Evolutionary conservation across 2,113 vertebrate genomes (phyloP).

Genomic region (Ellobius talpinus): DNA sequence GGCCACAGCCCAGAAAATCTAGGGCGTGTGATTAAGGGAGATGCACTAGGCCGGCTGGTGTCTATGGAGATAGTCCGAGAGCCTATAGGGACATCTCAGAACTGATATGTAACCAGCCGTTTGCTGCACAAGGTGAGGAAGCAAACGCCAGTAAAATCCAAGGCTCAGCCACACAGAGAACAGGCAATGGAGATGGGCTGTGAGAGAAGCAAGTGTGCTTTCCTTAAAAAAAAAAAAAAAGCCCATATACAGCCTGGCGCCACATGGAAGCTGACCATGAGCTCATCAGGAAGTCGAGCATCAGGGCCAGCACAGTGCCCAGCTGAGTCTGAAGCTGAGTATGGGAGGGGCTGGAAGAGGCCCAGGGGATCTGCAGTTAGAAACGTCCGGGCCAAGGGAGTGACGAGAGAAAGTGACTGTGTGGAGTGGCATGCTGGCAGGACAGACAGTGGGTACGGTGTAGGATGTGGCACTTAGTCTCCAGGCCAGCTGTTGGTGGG

Average conservation of each 20-base stretch:
- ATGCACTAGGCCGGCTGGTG: background rate
- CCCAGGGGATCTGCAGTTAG: background rate
- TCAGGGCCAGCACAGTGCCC: background rate
- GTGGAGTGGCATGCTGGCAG: background rate
- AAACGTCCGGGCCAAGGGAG: background rate
- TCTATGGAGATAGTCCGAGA: background rate
- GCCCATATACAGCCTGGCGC: fast-evolving
- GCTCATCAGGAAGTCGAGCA: too few species aligned
- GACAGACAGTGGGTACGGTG: fast-evolving
- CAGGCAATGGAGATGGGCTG: fast-evolving
- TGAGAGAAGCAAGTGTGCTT: background rate
- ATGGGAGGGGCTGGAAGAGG: background rate
- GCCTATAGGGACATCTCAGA: background rate
- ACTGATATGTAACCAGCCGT: too few species aligned
- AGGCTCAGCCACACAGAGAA: background rate
- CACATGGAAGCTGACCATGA: background rate
- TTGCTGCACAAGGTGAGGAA: background rate
- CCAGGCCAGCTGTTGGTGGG: background rate
- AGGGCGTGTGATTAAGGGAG: background rate
- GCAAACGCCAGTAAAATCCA: background rate
- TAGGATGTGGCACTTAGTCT: background rate
- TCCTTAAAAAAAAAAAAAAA: background rate
- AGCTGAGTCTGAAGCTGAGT: background rate
- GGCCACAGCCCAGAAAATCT: background rate
- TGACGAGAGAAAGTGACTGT: background rate